These are phyloP conservation scores for Megatriorchis doriae DNA, from an alignment of 2,113 vertebrate genomes.

Conservation along the genomic window DNA sequence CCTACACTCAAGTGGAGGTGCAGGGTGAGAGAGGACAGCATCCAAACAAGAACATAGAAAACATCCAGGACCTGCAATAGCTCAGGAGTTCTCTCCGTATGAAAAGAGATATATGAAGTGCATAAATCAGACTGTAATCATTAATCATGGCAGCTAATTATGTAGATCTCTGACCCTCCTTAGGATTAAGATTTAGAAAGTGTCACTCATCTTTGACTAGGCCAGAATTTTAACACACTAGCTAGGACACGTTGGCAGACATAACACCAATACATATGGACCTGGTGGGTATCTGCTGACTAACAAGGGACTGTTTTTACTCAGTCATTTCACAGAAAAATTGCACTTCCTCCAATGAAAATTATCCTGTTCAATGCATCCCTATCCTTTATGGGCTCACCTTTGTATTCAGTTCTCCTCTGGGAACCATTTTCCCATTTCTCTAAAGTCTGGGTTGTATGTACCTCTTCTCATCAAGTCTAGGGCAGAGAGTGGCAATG, in stretches of 20 bases:
- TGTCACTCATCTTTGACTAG: neutral
- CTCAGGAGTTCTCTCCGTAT: neutral
- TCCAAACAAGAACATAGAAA: neutral
- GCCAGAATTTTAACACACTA: neutral
- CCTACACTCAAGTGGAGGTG: neutral
- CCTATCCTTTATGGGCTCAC: neutral
- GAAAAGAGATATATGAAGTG: neutral
- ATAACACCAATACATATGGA: accelerated
- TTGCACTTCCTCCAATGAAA: neutral
- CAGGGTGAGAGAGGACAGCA: neutral
- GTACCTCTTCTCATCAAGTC: neutral
- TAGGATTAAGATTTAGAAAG: neutral
- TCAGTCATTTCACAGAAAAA: neutral
- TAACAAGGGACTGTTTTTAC: neutral
- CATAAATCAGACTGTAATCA: neutral
- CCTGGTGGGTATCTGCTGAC: accelerated
- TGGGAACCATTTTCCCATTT: neutral
- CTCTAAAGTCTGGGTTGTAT: neutral
- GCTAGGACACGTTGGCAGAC: neutral
- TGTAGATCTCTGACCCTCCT: accelerated
- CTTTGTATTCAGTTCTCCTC: neutral
- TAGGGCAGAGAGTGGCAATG: neutral
- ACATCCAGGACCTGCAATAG: neutral
- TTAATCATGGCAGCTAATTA: neutral
- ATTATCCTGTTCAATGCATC: neutral